Evolutionary conservation across 2,888 invertebrate species (phyloP), one percentile per base, ranked within the genome.

Genomic region (Luperina testacea): DNA sequence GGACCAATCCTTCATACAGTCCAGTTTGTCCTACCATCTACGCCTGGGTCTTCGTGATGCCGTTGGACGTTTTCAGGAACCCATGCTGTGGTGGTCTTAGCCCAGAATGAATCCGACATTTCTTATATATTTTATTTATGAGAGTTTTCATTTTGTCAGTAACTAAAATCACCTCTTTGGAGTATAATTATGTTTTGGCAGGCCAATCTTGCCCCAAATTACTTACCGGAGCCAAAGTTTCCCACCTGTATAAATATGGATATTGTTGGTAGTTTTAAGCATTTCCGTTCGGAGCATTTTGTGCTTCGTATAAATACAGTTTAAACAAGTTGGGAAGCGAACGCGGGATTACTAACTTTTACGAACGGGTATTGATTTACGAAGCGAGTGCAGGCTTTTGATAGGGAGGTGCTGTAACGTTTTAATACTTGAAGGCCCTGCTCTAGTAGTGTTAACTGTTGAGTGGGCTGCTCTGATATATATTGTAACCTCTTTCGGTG

Each of bases 311-410:
- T 81, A 79, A 75, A 80, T 76, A 85, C 75, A 73, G 67, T 75
- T 79, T 63, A 75, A 78, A 64, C 67, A 78, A 80, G 78, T 75
- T 72, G 11, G 75, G 75, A 78, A 71, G 68, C 69, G 75, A 74
- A 77, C 72, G 70, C 45, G 72, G 82, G 81, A 84, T 89, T 82
- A 85, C 81, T 68, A 89, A 89, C 83, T 88, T 87, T 63, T 79
- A 72, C 72, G 71, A 84, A 82, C 32, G 32, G 17, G 80, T 89
- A 90, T 90, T 90, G 89, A 90, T 89, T 89, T 86, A 80, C 80
- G 81, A 78, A 83, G 64, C 48, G 79, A 79, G 79, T 84, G 80
- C 70, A 78, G 78, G 83, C 80, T 82, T 81, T 73, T 74, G 72
- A 79, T 87, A 86, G 77, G 71, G 76, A 32, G 68, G 73, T 74